Base-by-base conservation (phyloP, 2,888 invertebrate species). In the Agrochola litura region DNA sequence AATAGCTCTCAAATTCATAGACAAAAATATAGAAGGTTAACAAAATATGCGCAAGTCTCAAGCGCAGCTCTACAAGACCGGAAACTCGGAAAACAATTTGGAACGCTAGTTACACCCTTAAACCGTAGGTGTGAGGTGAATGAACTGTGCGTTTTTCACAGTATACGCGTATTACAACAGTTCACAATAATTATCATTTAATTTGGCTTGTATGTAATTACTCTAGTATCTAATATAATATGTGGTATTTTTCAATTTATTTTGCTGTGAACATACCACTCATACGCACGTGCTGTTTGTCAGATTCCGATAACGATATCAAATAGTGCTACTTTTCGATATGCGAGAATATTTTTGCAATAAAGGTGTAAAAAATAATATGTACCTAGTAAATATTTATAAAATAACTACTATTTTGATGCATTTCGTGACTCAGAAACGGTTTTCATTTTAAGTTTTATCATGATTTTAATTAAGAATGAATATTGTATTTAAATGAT, bases 31-130 rank as follows among this genome's bases (percentile, higher is more conserved):
- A 72, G 75, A 14, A 63, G 64, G 75, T 86, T 88, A 85, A 87
- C 83, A 79, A 83, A 88, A 83, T 89, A 84, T 80, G 86, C 83
- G 82, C 88, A 71, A 79, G 10, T 6, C 9, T 58, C 14, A 25
- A 52, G 83, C 86, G 82, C 87, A 79, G 72, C 64, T 81, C 71
- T 78, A 84, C 60, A 74, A 83, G 82, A 83, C 90, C 91, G 92
- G 90, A 92, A 87, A 80, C 70, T 89, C 88, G 73, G 84, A 81
- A 86, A 91, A 90, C 89, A 87, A 91, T 92, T 92, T 88, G 82
- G 90, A 90, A 87, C 89, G 90, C 91, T 91, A 91, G 90, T 89
- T 89, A 89, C 88, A 90, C 91, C 89, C 89, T 84, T 81, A 87
- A 88, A 87, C 82, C 68, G 85, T 86, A 82, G 87, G 82, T 80